phyloP scores from a whole-genome alignment of 2,113 vertebrate species.

The Esox niger region DNA sequence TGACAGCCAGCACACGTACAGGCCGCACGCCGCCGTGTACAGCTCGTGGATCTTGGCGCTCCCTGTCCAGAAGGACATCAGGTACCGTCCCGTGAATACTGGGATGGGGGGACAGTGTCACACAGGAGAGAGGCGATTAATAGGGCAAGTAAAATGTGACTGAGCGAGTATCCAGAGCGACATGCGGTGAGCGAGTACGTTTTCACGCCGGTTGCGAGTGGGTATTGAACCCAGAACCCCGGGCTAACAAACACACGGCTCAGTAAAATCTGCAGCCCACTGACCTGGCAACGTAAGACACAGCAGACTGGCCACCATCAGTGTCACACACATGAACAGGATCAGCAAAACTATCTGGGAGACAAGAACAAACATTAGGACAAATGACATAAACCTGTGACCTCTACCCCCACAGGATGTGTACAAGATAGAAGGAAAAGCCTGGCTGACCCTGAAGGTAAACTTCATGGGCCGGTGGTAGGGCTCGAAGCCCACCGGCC shows the following conservation, averaged over 20 bases:
- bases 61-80: slow-evolving; percentile 99
- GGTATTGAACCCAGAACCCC: too few species aligned
- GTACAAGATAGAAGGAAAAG: too few species aligned
- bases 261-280: slow-evolving; percentile 13
- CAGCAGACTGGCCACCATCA: slow-evolving; percentile 93
- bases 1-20: slow-evolving; percentile 97
- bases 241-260: too few species aligned
- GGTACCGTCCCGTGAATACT: slow-evolving; percentile 96
- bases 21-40: slow-evolving; percentile 96
- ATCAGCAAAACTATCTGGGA: slow-evolving; percentile 93
- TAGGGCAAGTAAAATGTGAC: too few species aligned
- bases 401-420: too few species aligned
- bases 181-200: too few species aligned
- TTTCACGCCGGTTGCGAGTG: too few species aligned
- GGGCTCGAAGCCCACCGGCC: slow-evolving; percentile 97
- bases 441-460: slow-evolving; percentile 83
- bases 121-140: too few species aligned
- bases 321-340: slow-evolving; percentile 94
- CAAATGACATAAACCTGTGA: too few species aligned
- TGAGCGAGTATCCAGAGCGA: too few species aligned
- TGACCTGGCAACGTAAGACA: slow-evolving; percentile 97
- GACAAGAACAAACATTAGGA: too few species aligned
- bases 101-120: too few species aligned
- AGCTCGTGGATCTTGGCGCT: slow-evolving; percentile 96
- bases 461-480: slow-evolving; percentile 92